Percentiles rank a stretch among this genome's conserved stretches.
Conservation (phyloP, 2,797 vertebrate genomes). For the Lacerta agilis region DNA sequence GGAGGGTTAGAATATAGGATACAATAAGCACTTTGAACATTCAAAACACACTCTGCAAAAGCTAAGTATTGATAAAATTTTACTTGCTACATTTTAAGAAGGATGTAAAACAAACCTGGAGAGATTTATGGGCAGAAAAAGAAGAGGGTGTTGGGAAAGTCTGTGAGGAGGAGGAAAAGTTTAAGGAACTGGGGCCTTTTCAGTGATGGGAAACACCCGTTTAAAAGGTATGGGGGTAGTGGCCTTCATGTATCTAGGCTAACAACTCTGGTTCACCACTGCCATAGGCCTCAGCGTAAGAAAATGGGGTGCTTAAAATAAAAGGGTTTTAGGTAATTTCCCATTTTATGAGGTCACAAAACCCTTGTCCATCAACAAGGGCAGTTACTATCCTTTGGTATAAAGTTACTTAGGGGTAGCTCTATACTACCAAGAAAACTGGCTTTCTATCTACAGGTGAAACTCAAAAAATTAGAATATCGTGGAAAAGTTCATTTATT, state of each 20-base stretch:
- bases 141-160: not conserved
- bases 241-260: not conserved
- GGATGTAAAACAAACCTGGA: not conserved
- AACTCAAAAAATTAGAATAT: no score
- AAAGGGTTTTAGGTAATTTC: not conserved
- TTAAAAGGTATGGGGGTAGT: not conserved
- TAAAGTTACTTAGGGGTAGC: not conserved
- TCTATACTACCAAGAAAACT: not conserved
- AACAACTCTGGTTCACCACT: not conserved
- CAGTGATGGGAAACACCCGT: not conserved
- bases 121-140: not conserved
- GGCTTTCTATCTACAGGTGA: no score
- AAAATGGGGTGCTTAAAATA: not conserved
- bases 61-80: not conserved
- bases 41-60: not conserved
- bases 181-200: not conserved
- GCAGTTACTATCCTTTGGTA: not conserved
- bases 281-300: not conserved
- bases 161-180: no score
- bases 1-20: not conserved
- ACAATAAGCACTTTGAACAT: not conserved
- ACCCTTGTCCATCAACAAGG: not conserved
- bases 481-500: no score
- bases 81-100: not conserved
- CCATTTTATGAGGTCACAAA: not conserved